Evolutionary conservation across 2,888 invertebrate species (phyloP).

Genomic region (Drosophila rellima): DNA sequence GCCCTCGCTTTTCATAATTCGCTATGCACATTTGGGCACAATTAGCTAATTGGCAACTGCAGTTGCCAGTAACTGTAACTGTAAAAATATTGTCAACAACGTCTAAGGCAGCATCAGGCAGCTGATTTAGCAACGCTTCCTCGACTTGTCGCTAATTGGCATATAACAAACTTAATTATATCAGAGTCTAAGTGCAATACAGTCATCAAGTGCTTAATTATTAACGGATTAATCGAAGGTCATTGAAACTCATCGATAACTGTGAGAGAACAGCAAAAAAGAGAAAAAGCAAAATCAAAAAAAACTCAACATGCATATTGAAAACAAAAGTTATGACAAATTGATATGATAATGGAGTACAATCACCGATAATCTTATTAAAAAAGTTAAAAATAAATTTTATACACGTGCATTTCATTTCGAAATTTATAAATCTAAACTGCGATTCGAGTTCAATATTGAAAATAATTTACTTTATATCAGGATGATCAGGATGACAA

Average conservation of each 20-base stretch:
- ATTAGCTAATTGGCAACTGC: constrained; percentile 66
- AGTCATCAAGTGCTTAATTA: constrained; percentile 27
- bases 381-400: not conserved
- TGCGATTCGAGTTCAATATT: too few relatives aligned
- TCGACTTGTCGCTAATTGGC: constrained; percentile 73
- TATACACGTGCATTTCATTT: too few relatives aligned
- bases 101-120: constrained; percentile 46
- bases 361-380: constrained; percentile 21
- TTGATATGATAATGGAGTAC: constrained; percentile 10
- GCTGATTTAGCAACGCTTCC: constrained; percentile 62
- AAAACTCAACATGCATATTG: constrained; percentile 21
- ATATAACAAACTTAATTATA: constrained; percentile 77
- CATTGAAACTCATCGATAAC: constrained; percentile 52
- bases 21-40: constrained; percentile 75
- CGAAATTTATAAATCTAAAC: too few relatives aligned
- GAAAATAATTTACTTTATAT: too few relatives aligned
- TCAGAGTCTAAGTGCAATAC: constrained; percentile 45
- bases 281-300: constrained; percentile 1
- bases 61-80: constrained; percentile 61
- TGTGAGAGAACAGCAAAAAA: constrained; percentile 1
- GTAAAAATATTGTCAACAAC: constrained; percentile 61
- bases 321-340: constrained; percentile 28
- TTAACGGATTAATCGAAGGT: constrained; percentile 43
- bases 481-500: not conserved
- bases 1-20: constrained; percentile 54